Percentiles rank a stretch among this genome's conserved stretches.
These are phyloP conservation scores for Sipha maydis DNA, from an alignment of 2,888 invertebrate genomes.

Conservation along the genomic window DNA sequence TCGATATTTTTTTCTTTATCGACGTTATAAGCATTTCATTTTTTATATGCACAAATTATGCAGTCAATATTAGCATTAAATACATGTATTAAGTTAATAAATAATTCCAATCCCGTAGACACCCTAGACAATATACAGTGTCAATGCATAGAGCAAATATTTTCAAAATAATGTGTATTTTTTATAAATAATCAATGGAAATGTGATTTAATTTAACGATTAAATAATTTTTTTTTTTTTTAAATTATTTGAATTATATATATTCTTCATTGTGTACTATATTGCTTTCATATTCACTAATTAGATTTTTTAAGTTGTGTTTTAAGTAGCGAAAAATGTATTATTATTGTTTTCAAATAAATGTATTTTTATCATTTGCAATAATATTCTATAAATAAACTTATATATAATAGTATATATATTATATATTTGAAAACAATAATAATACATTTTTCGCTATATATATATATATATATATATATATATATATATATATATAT, in stretches of 20 bases:
- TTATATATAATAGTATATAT: too few species aligned
- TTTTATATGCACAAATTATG: slow-evolving; percentile 6
- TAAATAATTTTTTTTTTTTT: too few species aligned
- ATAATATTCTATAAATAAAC: not conserved
- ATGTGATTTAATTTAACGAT: too few species aligned
- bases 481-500: too few species aligned
- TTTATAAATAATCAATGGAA: not conserved
- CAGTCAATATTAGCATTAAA: slow-evolving; percentile 17
- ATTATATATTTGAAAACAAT: not conserved
- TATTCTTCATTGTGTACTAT: too few species aligned
- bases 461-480: too few species aligned
- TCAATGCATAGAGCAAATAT: not conserved
- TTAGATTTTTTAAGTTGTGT: too few species aligned
- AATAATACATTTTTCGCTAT: not conserved
- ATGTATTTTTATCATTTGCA: not conserved
- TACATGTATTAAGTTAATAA: not conserved
- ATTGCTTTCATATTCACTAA: too few species aligned
- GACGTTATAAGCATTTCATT: not conserved
- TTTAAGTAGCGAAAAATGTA: not conserved
- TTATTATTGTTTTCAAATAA: not conserved
- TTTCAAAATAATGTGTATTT: not conserved
- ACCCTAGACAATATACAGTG: not conserved
- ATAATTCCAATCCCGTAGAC: not conserved
- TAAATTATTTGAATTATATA: too few species aligned
- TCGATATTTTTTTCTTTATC: slow-evolving; percentile 11